Evolutionary conservation across 1,140 invertebrate genomes (phyloP), one percentile per base, ranked within the genome.

Genomic region (Drosophila kikkawai): DNA sequence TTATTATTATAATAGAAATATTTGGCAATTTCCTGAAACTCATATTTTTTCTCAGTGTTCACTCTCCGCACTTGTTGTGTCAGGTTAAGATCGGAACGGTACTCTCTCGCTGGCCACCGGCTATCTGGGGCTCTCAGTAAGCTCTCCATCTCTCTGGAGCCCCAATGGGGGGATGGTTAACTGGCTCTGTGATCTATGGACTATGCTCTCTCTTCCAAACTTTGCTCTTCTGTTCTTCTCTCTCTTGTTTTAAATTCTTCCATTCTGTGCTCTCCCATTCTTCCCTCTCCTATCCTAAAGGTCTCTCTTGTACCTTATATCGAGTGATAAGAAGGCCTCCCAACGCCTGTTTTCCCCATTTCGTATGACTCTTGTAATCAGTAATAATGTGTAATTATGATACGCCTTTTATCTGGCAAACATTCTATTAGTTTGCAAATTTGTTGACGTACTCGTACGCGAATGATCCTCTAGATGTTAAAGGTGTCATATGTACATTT

Each of bases 341-440:
- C 39, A 50, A 45, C 44, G 47, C 36, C 41, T 36, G 39, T 61
- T 26, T 67, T 41, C 41, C 66, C 37, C 59, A 17, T 36, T 47
- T 45, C 56, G 58, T 74, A 70, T 66, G 67, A 29, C 79, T 64
- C 34, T 71, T 65, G 26, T 77, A 55, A 84, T 84, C 67, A 73
- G 67, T 55, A 64, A 63, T 36, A 66, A 19, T 45, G 22, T 32
- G 61, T 69, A 67, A 69, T 36, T 53, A 26, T 47, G 67, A 68
- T 68, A 68, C 39, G 67, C 41, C 7, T 45, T 47, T 51, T 68
- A 68, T 70, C 34, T 6, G 4, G 8, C 34, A 37, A 70, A 55
- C 34, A 53, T n/a, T 29, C 44, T 32, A 67, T n/a, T 22, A 44
- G 11, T n/a, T 19, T 32, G 48, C 51, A 37, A 19, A 51, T 17